Base-by-base conservation (phyloP, 2,888 invertebrate species). In the Callyntrura sp. region DNA sequence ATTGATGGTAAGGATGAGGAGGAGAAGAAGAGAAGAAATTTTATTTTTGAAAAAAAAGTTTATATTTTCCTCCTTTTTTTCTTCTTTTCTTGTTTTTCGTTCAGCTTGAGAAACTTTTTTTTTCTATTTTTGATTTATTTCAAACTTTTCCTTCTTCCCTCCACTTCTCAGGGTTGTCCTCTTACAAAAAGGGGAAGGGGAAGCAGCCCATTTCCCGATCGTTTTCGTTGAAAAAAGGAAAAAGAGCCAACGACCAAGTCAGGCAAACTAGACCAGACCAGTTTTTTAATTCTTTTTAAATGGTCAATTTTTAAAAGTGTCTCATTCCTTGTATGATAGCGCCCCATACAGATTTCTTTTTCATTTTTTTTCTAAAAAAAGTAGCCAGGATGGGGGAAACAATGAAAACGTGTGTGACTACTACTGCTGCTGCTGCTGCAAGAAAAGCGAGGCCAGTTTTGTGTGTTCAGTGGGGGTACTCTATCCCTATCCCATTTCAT, bases 51-150 rank as follows among this genome's bases (percentile, higher is more conserved):
- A 35, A 35, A 60, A 23, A 23, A n/a, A 17, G 20, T 23, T 17
- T 60, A 20, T 17, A 35, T 60, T 60, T n/a, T 17, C 57, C 14
- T 57, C 6, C 14, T 17, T 14, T 57, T n/a, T 57, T 57, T 17
- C 57, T 57, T 57, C 57, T 14, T n/a, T n/a, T 57, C 57, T 57
- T 17, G 35, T 35, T 35, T 2, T 35, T 35, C 35, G 57, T 57
- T 57, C 57, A 57, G 57, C n/a, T 57, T 57, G 57, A 57, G 17
- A 17, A 57, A 57, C 57, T 57, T 17, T 35, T 57, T 57, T 17
- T 57, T n/a, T n/a, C 17, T 57, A 17, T 35, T 35, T 35, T n/a
- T n/a, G n/a, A n/a, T n/a, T n/a, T n/a, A n/a, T 55, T 17, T 60
- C 60, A 20, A 17, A 60, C 60, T 60, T 60, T 60, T 23, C 60